A percentile compares a stretch with the other conserved stretches of the same genome.
Conservation (phyloP, 2,888 invertebrate species). For the Lithophane ornitopus region DNA sequence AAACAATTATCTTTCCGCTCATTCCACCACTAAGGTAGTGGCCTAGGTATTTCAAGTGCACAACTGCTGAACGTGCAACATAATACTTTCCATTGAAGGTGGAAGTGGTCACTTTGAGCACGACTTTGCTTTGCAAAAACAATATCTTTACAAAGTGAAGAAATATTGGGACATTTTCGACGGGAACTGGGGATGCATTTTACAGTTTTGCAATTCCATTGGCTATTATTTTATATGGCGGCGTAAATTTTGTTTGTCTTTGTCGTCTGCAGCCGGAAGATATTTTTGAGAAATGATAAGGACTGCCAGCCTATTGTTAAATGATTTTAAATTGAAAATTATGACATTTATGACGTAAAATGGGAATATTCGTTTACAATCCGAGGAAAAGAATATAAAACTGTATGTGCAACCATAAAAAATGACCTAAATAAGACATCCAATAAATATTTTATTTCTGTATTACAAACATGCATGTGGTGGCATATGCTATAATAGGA, state of each 20-base stretch:
- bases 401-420: slow-evolving; percentile 15
- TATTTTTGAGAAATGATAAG: slow-evolving; percentile 39
- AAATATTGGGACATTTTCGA: slow-evolving; percentile 71
- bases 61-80: slow-evolving; percentile 80
- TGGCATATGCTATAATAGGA: slow-evolving; percentile 56
- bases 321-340: background rate
- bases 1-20: slow-evolving; percentile 50
- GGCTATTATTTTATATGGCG: slow-evolving; percentile 58
- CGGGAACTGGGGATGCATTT: slow-evolving; percentile 65
- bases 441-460: slow-evolving; percentile 50
- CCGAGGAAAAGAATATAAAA: background rate
- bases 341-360: background rate
- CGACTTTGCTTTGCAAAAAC: slow-evolving; percentile 73
- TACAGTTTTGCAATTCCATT: slow-evolving; percentile 63
- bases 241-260: slow-evolving; percentile 51
- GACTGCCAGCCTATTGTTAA: background rate
- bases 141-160: slow-evolving; percentile 69
- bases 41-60: slow-evolving; percentile 75
- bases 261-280: slow-evolving; percentile 45
- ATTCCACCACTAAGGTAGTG: slow-evolving; percentile 39
- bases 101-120: slow-evolving; percentile 80
- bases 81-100: slow-evolving; percentile 79
- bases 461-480: slow-evolving; percentile 45
- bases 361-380: background rate
- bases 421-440: slow-evolving; percentile 31